Evolutionary conservation across 92 coral and sea anemone genomes (phyloP), one percentile per base, ranked within the genome.

Genomic region (Paramuricea clavata): DNA sequence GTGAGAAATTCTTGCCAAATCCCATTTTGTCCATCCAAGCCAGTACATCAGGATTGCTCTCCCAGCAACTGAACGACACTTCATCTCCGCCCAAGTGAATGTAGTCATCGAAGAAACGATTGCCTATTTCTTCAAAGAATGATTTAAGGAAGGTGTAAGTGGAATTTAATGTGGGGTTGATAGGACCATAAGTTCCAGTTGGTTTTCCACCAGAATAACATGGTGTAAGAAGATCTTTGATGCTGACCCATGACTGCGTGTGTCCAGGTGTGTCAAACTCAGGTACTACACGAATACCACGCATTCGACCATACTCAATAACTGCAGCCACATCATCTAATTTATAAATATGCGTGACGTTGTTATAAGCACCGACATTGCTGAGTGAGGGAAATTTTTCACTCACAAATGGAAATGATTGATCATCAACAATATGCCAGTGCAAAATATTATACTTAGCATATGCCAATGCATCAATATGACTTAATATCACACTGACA

Each of bases 241-340:
- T 93, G 86, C 99, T 93, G 27, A 93, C 73, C 99, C 97, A 93
- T 2, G 93, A 90, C 28, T 59, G 71, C 0, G 89, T 89, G 52
- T 95, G 98, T n/a, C 98, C 98, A 0, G 98, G 98, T 21, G 98
- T 95, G 74, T 95, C 98, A 86, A 95, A 95, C 76, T 95, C 98
- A 25, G 98, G 98, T 11, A 95, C 81, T 36, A 95, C 98, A 88
- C 98, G 91, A 74, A 94, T 80, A 52, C 98, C 98, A 35, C 95
- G 88, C 69, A 93, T 60, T 49, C 98, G 90, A 26, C 93, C 98
- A 81, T 95, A 91, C 81, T 94, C 98, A 67, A 94, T 89, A 43
- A 94, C 87, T 49, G 70, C 41, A 12, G 41, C 25, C 35, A 95
- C 94, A 87, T 94, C 92, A 12, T 84, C 95, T n/a, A 88, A 78